Percentiles rank a stretch among this genome's conserved stretches.
Conservation (phyloP, 2,113 vertebrate genomes). For the Rhinolophus sinicus region DNA sequence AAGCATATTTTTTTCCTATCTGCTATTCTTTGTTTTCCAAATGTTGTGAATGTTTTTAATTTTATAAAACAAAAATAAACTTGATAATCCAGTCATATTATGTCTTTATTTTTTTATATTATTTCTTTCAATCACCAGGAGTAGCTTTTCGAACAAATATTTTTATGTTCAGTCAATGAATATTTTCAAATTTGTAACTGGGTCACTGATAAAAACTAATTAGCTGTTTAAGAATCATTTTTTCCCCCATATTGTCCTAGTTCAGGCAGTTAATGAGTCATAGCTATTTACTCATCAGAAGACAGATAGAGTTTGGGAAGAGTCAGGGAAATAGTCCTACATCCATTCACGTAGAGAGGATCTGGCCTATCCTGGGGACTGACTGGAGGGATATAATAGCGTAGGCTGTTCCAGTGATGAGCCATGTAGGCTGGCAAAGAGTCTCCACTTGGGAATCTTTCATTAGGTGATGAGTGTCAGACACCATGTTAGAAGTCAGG, state of each 20-base stretch:
- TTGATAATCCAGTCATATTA: neutral
- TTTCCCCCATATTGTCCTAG: neutral
- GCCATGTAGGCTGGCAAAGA: neutral
- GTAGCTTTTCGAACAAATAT: neutral
- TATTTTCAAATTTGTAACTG: neutral
- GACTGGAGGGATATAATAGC: neutral
- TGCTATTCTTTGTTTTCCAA: conserved; percentile 8
- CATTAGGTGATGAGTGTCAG: neutral
- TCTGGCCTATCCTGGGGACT: neutral
- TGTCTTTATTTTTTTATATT: neutral
- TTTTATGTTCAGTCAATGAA: neutral
- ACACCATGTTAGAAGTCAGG: neutral
- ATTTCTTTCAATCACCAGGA: neutral
- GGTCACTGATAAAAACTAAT: neutral
- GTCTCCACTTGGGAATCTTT: neutral
- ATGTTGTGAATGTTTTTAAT: neutral
- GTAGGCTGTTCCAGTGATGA: neutral
- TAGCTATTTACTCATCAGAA: neutral
- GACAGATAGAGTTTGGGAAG: neutral
- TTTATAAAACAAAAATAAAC: conserved; percentile 19
- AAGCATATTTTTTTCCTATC: neutral
- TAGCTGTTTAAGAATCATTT: neutral
- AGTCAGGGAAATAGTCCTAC: neutral
- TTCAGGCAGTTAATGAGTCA: neutral
- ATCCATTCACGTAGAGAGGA: neutral